Percentiles rank a stretch among this genome's conserved stretches.
phyloP scores from a whole-genome alignment of 2,113 vertebrate species.

The Chamaetylas fuelleborni region DNA sequence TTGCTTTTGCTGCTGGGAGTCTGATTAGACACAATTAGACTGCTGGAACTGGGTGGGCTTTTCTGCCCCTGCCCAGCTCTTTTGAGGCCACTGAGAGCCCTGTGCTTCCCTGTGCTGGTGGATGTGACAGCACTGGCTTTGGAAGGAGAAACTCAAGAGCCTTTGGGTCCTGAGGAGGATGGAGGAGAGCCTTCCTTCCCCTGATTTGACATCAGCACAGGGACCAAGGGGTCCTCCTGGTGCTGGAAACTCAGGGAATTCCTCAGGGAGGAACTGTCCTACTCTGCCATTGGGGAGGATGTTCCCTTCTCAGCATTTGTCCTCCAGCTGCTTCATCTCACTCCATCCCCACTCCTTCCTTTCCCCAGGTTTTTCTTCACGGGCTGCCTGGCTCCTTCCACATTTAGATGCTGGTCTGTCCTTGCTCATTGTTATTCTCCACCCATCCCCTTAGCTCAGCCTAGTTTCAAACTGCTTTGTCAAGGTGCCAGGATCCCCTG shows the following conservation, averaged over 20 bases:
- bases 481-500: neutral
- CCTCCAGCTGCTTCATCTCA: neutral
- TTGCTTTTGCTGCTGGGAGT: neutral
- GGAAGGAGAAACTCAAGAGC: neutral
- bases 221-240: neutral
- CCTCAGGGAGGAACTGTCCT: rapidly evolving
- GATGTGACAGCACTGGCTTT: neutral
- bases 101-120: neutral
- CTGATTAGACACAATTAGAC: neutral
- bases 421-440: constrained; percentile 35
- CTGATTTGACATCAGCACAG: neutral
- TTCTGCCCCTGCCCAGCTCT: neutral
- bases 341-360: neutral
- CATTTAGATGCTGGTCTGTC: neutral
- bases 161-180: neutral
- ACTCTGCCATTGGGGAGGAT: neutral
- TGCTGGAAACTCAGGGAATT: neutral
- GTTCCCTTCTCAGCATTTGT: neutral
- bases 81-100: rapidly evolving
- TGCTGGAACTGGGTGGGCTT: neutral
- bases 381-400: neutral
- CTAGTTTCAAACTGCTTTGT: neutral
- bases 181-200: neutral
- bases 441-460: constrained; percentile 10
- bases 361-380: neutral